Evolutionary conservation across 2,888 invertebrate species (phyloP).

Genomic region (Apotomis betuletana): DNA sequence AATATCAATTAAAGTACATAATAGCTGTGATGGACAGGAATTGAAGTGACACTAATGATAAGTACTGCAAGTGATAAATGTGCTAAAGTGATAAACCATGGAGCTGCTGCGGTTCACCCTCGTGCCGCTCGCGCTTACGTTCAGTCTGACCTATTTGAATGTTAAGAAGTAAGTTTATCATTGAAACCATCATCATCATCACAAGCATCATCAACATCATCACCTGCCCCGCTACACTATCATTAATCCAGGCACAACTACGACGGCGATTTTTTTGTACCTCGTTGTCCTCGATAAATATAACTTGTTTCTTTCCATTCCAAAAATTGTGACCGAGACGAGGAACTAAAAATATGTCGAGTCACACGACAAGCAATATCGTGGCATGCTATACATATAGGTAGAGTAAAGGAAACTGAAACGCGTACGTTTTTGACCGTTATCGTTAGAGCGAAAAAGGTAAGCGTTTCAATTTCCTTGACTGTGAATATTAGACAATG

Average conservation of each 20-base stretch:
- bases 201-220: constrained; percentile 4
- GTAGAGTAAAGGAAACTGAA: no score
- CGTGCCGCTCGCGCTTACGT: constrained; percentile 66
- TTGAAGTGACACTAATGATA: constrained; percentile 33
- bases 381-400: no score
- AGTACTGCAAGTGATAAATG: constrained; percentile 35
- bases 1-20: constrained; percentile 19
- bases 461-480: no score
- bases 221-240: background rate
- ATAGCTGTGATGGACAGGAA: constrained; percentile 8
- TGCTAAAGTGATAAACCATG: constrained; percentile 51
- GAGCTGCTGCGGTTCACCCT: constrained; percentile 66
- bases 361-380: no score
- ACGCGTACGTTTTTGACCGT: no score
- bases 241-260: background rate
- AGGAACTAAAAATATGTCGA: no score
- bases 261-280: no score
- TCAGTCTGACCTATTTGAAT: constrained; percentile 68
- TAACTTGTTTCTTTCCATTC: no score
- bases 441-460: no score
- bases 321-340: no score
- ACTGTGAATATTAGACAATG: no score
- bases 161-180: constrained; percentile 66
- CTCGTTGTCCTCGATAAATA: no score
- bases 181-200: background rate